phyloP scores from a whole-genome alignment of 2,113 vertebrate genomes.

The Muntiacus muntjak region DNA sequence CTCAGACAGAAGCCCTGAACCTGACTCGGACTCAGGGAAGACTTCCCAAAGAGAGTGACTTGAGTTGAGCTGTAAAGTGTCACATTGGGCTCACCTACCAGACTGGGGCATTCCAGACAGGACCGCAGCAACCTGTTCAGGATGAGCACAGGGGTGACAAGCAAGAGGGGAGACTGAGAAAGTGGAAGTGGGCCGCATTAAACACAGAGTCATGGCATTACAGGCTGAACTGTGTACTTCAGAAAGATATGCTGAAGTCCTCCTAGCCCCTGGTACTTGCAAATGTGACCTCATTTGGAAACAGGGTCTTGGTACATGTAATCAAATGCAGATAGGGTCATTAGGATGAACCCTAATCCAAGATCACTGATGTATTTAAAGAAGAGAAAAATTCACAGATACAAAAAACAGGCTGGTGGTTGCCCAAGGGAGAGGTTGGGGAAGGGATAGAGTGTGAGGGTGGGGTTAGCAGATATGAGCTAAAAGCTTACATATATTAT shows the following conservation, averaged over 20 bases:
- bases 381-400: not conserved
- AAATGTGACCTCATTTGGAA: not conserved
- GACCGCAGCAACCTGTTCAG: not conserved
- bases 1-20: not conserved
- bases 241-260: not conserved
- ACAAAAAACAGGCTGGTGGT: not conserved
- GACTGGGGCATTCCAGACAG: not conserved
- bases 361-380: not conserved
- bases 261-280: not conserved
- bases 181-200: not conserved
- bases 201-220: not conserved
- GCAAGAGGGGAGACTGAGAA: not conserved
- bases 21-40: not conserved
- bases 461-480: not conserved
- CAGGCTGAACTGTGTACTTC: not conserved
- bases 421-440: not conserved
- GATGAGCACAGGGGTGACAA: not conserved
- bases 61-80: not conserved
- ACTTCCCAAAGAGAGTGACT: not conserved
- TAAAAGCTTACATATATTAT: too few relatives aligned
- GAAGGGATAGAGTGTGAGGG: not conserved
- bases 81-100: not conserved
- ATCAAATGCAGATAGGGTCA: not conserved
- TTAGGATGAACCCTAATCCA: not conserved
- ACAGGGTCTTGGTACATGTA: not conserved